These are phyloP conservation scores for Corydoras sp. DNA, from an alignment of 2,113 vertebrate genomes.

Conservation along the genomic window DNA sequence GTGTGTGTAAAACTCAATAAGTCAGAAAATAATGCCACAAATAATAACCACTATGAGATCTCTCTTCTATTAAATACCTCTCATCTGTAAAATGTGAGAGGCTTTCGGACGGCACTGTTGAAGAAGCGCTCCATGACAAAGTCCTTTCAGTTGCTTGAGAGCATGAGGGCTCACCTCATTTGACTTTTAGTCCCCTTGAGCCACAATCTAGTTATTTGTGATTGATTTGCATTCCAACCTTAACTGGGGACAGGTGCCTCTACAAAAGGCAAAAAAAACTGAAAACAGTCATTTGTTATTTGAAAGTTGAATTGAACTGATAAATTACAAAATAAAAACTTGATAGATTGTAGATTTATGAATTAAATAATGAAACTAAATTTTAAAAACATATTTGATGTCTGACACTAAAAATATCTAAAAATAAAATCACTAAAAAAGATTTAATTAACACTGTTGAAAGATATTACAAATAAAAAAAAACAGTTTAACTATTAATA, in stretches of 20 bases:
- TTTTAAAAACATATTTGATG: too few species aligned
- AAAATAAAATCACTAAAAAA: too few species aligned
- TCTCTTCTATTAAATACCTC: constrained; percentile 18
- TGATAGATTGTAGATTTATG: too few species aligned
- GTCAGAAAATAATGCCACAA: constrained; percentile 7
- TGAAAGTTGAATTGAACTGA: too few species aligned
- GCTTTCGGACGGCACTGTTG: constrained; percentile 6
- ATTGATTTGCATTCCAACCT: constrained; percentile 28
- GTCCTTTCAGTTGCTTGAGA: constrained; percentile 19
- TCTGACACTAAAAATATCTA: too few species aligned
- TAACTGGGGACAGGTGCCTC: background rate
- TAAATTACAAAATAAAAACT: too few species aligned
- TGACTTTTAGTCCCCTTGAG: constrained; percentile 25
- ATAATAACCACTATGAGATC: constrained; percentile 24
- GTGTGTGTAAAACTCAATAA: background rate
- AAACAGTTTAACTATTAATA: too few species aligned
- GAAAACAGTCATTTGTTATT: too few species aligned
- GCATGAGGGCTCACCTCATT: background rate
- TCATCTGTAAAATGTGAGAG: constrained; percentile 22
- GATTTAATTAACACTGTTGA: too few species aligned
- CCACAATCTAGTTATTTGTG: constrained; percentile 8
- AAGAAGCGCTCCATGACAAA: constrained; percentile 15
- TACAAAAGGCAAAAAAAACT: too few species aligned
- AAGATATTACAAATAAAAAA: too few species aligned
- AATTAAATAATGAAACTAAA: too few species aligned